These are phyloP conservation scores for Batillaria attramentaria DNA, from an alignment of 1,140 invertebrate species.

Conservation along the genomic window DNA sequence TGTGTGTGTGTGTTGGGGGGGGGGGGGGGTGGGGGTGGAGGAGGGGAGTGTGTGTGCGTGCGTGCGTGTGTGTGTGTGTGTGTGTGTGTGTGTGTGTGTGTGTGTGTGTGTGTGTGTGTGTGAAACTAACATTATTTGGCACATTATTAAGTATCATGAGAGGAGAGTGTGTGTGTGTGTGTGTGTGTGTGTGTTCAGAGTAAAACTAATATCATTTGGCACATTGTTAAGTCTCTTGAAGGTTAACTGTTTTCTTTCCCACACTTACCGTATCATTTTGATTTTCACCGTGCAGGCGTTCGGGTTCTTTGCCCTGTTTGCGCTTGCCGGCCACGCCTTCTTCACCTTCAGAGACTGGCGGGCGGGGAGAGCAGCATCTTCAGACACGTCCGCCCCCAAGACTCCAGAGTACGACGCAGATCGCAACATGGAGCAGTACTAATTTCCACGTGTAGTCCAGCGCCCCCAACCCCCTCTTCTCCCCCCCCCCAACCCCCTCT, in stretches of 20 bases:
- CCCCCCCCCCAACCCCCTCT: too few relatives aligned
- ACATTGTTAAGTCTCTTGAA: background rate
- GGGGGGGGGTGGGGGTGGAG: background rate
- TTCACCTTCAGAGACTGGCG: constrained; percentile 34
- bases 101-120: background rate
- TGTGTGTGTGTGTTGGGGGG: background rate
- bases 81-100: background rate
- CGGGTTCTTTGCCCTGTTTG: constrained; percentile 33
- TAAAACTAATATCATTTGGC: background rate
- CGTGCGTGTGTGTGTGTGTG: constrained; percentile 17
- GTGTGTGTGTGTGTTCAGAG: background rate
- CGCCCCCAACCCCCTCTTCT: too few relatives aligned
- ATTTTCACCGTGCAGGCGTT: constrained; percentile 32
- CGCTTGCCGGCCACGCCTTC: constrained; percentile 15
- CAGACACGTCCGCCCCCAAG: background rate
- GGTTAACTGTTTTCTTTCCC: background rate
- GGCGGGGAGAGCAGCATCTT: background rate
- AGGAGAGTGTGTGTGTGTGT: background rate
- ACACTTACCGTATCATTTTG: background rate
- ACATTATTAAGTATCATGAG: background rate
- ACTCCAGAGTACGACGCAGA: constrained; percentile 37
- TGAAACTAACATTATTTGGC: background rate
- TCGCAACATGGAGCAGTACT: constrained; percentile 39
- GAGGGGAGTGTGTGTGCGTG: background rate
- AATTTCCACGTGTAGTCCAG: too few relatives aligned